phyloP scores from a whole-genome alignment of 2,113 vertebrate species.

The Ifrita kowaldi region DNA sequence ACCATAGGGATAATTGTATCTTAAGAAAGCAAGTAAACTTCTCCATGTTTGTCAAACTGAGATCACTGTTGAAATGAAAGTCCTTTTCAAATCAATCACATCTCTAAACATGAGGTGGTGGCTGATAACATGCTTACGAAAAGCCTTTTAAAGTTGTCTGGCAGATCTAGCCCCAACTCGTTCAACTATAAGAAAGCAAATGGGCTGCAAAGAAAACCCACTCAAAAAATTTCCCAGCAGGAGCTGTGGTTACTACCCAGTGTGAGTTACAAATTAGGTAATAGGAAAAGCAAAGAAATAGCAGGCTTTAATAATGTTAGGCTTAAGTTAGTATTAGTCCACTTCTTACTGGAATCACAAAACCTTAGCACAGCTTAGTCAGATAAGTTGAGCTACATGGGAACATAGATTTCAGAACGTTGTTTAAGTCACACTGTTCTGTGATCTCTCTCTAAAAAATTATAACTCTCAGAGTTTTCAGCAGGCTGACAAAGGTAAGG shows the following conservation, averaged over 20 bases:
- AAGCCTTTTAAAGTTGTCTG: conserved; percentile 11
- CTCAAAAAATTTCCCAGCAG: conserved; percentile 11
- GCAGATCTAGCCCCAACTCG: not conserved
- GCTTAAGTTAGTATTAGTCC: not conserved
- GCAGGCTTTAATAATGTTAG: not conserved
- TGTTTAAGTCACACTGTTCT: not conserved
- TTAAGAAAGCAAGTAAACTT: conserved; percentile 25
- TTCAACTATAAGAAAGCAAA: not conserved
- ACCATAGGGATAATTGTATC: not conserved
- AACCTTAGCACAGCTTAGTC: not conserved
- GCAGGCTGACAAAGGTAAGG: not conserved
- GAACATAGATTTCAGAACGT: not conserved
- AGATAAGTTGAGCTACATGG: not conserved
- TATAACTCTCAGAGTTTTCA: not conserved
- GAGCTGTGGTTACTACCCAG: not conserved
- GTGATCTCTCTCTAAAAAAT: not conserved
- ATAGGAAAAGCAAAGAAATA: conserved; percentile 20
- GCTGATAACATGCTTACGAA: conserved; percentile 1
- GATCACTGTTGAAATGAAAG: not conserved
- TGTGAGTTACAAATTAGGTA: conserved; percentile 29
- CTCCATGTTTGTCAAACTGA: not conserved
- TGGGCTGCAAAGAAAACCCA: not conserved
- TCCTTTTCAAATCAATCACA: conserved; percentile 5
- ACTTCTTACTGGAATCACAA: not conserved
- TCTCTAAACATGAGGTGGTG: not conserved